Evolutionary conservation across 2,113 vertebrate genomes (phyloP).

Genomic region (Pachyramphus minor): DNA sequence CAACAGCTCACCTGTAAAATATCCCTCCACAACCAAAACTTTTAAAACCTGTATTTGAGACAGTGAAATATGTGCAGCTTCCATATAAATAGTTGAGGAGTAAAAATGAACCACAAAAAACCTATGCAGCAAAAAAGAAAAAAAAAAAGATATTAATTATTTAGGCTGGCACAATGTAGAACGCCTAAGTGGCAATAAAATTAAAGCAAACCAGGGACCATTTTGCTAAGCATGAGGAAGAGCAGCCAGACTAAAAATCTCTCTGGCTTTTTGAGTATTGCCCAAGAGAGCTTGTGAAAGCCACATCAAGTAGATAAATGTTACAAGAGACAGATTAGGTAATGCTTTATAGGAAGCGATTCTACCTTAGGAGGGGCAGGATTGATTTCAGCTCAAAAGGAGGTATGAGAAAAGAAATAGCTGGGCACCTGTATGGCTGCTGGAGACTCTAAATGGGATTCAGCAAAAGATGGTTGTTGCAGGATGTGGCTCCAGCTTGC

Average conservation of each 20-base stretch:
- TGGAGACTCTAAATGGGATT: neutral
- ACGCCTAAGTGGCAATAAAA: neutral
- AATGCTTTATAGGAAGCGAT: neutral
- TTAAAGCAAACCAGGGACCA: neutral
- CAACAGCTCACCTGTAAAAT: neutral
- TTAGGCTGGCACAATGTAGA: neutral
- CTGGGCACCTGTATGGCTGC: neutral
- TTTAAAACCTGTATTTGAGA: neutral
- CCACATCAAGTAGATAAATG: neutral
- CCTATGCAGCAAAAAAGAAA: neutral
- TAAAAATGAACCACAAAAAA: neutral
- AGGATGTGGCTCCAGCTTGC: neutral
- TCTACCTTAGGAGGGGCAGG: neutral
- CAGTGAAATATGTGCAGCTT: neutral
- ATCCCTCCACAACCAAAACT: neutral
- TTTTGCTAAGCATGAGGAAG: constrained; percentile 6
- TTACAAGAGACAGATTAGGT: neutral
- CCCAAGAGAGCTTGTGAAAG: constrained; percentile 11
- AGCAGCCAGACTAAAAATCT: constrained; percentile 16
- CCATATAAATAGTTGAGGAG: neutral
- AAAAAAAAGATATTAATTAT: constrained; percentile 11
- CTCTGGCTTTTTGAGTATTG: neutral
- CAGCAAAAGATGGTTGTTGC: neutral
- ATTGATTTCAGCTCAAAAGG: neutral
- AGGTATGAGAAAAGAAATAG: neutral